Conservation (phyloP, 2,113 vertebrate genomes). For the Sisor rabdophorus region DNA sequence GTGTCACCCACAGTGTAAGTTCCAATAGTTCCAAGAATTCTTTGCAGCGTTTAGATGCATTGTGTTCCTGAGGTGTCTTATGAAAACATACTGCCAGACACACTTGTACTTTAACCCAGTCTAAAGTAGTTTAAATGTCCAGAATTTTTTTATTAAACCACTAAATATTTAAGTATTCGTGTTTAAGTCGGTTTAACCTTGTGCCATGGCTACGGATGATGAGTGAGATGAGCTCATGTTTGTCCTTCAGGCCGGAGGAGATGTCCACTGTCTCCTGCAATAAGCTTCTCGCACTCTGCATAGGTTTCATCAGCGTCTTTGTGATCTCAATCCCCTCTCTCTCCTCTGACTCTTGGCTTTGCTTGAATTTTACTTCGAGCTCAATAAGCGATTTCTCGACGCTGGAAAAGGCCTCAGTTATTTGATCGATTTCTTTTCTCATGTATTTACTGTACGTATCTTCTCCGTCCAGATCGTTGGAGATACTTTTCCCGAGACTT, state of each 20-base stretch:
- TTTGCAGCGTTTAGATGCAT: neutral
- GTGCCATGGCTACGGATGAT: slow-evolving; percentile 88
- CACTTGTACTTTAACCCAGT: slow-evolving; percentile 16
- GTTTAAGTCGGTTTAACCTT: slow-evolving; percentile 85
- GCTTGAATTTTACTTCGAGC: slow-evolving; percentile 89
- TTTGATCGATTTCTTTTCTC: slow-evolving; percentile 81
- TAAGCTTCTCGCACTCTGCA: slow-evolving; percentile 75
- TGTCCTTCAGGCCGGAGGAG: slow-evolving; percentile 84
- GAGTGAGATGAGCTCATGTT: slow-evolving; percentile 85
- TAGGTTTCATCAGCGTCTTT: slow-evolving; percentile 79
- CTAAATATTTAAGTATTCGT: slow-evolving; percentile 76
- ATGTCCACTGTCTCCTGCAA: slow-evolving; percentile 81
- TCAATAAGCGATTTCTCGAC: slow-evolving; percentile 88
- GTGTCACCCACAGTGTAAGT: neutral
- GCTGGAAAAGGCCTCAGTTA: slow-evolving; percentile 83
- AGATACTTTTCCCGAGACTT: slow-evolving; percentile 80
- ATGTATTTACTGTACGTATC: slow-evolving; percentile 89
- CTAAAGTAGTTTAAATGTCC: slow-evolving; percentile 18
- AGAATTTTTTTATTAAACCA: neutral
- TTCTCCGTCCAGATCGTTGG: slow-evolving; percentile 90
- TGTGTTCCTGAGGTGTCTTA: neutral
- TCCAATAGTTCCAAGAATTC: neutral
- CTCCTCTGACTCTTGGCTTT: slow-evolving; percentile 81
- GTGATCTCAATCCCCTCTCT: slow-evolving; percentile 79
- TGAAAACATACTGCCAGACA: neutral